These are phyloP conservation scores for Cheilosia grossa DNA, from an alignment of 2,888 invertebrate genomes.

Conservation along the genomic window DNA sequence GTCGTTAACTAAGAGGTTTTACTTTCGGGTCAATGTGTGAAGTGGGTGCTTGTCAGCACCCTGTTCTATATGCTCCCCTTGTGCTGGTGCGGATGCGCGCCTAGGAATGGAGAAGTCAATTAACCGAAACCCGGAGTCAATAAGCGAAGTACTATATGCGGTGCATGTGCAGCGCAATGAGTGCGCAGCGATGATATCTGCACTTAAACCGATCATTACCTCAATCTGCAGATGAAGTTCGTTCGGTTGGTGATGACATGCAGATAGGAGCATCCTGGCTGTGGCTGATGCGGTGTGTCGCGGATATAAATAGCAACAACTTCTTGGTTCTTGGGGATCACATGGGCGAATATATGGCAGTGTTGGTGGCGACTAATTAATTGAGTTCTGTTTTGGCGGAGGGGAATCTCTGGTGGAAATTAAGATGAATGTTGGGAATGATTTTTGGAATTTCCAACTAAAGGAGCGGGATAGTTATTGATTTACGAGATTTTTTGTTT, in stretches of 20 bases:
- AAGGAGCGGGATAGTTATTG: background rate
- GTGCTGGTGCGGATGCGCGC: conserved; percentile 18
- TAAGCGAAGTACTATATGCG: conserved; percentile 60
- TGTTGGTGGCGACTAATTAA: conserved; percentile 58
- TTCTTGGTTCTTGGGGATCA: conserved; percentile 20
- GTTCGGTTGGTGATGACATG: conserved; percentile 56
- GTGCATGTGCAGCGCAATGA: conserved; percentile 61
- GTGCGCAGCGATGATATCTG: conserved; percentile 73
- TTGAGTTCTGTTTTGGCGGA: conserved; percentile 31
- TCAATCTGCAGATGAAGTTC: conserved; percentile 72
- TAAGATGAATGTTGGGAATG: conserved; percentile 65
- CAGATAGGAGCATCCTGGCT: conserved; percentile 65
- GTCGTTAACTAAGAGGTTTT: conserved; percentile 72
- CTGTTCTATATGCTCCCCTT: conserved; percentile 35
- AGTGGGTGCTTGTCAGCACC: conserved; percentile 68
- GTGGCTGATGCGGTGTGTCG: background rate
- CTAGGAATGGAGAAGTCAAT: conserved; percentile 69
- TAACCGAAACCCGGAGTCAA: conserved; percentile 62
- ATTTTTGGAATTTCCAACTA: conserved; percentile 56
- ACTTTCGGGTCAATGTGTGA: conserved; percentile 71
- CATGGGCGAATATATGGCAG: background rate
- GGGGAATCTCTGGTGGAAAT: conserved; percentile 32
- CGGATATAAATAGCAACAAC: conserved; percentile 47
- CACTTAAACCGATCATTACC: conserved; percentile 73
- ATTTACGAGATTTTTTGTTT: conserved; percentile 29